phyloP scores from a whole-genome alignment of 2,888 invertebrate species.

The Melipona bicolor region DNA sequence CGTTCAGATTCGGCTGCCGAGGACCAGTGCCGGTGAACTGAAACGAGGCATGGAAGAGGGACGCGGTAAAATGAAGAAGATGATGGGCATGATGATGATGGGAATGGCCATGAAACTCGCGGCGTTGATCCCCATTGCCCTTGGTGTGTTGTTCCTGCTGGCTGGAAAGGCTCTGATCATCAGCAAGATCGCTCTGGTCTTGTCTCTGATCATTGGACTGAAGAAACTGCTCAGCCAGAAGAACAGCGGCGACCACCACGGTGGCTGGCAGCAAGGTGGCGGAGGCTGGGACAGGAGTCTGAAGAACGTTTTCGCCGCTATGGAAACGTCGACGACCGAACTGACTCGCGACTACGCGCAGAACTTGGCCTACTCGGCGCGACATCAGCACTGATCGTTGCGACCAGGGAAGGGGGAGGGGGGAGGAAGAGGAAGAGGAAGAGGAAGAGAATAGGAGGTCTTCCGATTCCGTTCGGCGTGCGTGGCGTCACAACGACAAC shows the following conservation, averaged over 20 bases:
- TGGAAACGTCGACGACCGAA: conserved; percentile 76
- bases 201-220: conserved; percentile 92
- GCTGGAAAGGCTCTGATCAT: conserved; percentile 95
- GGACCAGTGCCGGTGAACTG: conserved; percentile 88
- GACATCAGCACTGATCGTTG: conserved; percentile 58
- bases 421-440: too few relatives aligned
- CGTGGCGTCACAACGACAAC: not conserved
- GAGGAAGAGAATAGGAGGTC: not conserved
- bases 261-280: conserved; percentile 80
- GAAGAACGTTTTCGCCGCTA: conserved; percentile 70
- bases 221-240: conserved; percentile 92
- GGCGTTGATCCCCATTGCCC: conserved; percentile 91
- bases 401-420: not conserved
- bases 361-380: conserved; percentile 89
- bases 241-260: conserved; percentile 85
- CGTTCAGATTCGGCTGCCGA: conserved; percentile 91
- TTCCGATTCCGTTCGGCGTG: conserved; percentile 29
- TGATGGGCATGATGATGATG: conserved; percentile 97
- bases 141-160: conserved; percentile 91
- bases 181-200: conserved; percentile 91
- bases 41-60: conserved; percentile 91
- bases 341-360: conserved; percentile 84
- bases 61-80: conserved; percentile 94
- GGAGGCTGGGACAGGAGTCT: conserved; percentile 90
- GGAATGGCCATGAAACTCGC: conserved; percentile 94